Base-by-base conservation (phyloP, 2,888 invertebrate species). In the Hypomecis atomaria region DNA sequence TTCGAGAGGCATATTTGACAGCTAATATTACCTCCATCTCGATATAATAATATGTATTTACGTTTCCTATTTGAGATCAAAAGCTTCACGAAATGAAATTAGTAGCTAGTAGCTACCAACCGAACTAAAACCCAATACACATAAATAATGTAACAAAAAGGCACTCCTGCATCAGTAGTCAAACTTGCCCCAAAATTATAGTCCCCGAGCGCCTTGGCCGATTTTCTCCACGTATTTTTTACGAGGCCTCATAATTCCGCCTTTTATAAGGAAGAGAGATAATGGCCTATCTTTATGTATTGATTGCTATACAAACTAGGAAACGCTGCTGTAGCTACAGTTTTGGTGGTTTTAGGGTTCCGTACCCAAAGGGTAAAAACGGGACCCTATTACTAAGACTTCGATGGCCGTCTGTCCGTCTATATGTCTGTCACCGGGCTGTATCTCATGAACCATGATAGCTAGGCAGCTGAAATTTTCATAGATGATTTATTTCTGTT, bases 261-360 rank as follows among this genome's bases (percentile, higher is more conserved):
- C 59, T 58, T 59, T 53, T 61, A 56, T 48, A 53, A 66, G 57
- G 50, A 64, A 59, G 50, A 44, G 38, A 47, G 23, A 63, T 64
- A 55, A 59, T 59, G 59, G 44, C 40, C 54, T 48, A 59, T 55
- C 63, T 59, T 64, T 58, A 64, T 43, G 52, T 65, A 72, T 72
- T 69, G 69, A 72, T 70, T 71, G 66, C 65, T 64, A 57, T 62
- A 67, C 62, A 64, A 70, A 70, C 68, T 10, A 45, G 2, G 13
- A 44, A 40, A 7, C 7, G 7, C 13, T 6, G 13, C 1, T 11
- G 11, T 1, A 45, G 8, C 23, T 23, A 45, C 23, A 8, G 45
- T 47, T 47, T 13, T 9, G 23, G 37, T 6, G 37, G 5, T 37
- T 37, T 37, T 37, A 37, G 37, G 37, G 37, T 37, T 37, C 37